Evolutionary conservation across 2,888 invertebrate species (phyloP).

Genomic region (Agriotes lineatus): DNA sequence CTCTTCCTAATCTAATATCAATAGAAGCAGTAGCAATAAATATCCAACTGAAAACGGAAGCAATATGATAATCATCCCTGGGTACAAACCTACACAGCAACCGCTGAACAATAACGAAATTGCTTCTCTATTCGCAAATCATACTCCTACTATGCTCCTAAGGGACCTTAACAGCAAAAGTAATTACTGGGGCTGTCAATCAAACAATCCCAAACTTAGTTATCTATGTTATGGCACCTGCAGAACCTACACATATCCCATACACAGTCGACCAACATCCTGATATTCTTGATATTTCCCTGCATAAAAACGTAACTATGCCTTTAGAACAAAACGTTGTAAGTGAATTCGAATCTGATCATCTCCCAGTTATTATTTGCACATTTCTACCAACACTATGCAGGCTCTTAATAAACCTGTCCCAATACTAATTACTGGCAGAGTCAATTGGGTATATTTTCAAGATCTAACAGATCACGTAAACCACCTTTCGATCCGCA

Average conservation of each 20-base stretch:
- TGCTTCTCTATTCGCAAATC: not conserved
- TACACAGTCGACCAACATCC: not conserved
- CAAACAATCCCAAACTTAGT: not conserved
- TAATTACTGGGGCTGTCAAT: too few species aligned
- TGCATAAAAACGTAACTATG: too few species aligned
- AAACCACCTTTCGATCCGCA: not conserved
- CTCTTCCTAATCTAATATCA: too few species aligned
- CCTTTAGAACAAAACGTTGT: too few species aligned
- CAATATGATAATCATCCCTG: not conserved
- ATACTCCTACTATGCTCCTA: not conserved
- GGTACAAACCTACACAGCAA: not conserved
- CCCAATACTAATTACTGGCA: not conserved
- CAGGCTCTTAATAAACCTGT: not conserved
- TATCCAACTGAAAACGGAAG: not conserved
- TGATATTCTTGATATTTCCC: not conserved
- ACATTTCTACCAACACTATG: not conserved
- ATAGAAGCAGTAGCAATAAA: not conserved
- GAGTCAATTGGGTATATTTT: not conserved
- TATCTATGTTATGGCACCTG: too few species aligned
- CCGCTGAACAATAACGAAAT: not conserved
- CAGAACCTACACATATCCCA: not conserved
- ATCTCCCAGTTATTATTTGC: not conserved
- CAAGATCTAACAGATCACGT: not conserved
- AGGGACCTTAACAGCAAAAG: not conserved
- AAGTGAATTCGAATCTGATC: not conserved